Base-by-base conservation (phyloP, 2,888 invertebrate species). In the Callinectes sapidus region DNA sequence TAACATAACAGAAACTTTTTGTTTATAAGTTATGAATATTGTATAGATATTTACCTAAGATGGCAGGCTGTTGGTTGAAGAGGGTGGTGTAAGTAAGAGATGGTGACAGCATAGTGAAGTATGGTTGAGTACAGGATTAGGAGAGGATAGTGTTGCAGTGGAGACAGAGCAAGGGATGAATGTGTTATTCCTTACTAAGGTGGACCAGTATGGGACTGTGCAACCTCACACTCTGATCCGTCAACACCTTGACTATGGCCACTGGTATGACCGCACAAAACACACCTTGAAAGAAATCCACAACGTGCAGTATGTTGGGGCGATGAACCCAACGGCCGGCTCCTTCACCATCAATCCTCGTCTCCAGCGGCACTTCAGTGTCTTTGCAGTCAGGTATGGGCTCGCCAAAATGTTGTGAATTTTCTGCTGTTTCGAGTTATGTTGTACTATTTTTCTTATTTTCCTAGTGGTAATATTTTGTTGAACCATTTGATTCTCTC, bases 251-350 rank as follows among this genome's bases (percentile, higher is more conserved):
- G 99, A 99, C 96, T 99, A 99, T 95, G 97, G 97, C 90, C 99
- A 99, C 96, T 99, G 99, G 95, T 99, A 99, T 95, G 99, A 99
- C 95, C 96, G 99, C 71, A 97, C 97, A 85, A 98, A 98, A 95
- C 96, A 99, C 39, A 96, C 97, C 0, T 96, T 99, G 18, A 99
- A 99, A 96, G 99, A 99, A 94, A 98, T 99, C 94, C 98, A 98
- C 95, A 99, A 99, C 95, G 99, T 99, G 93, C 99, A 99, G 95
- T 99, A 99, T 95, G 98, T 99, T 23, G 98, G 98, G 61, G 99
- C 99, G 95, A 99, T 99, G 99, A 99, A 99, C 96, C 99, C 99
- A 0, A 99, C 99, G 0, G 98, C 99, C 48, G 99, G 99, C 89
- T 98, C 98, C 95, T 99, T 99, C 95, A 99, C 99, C 5, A 98